A percentile compares a stretch with the other conserved stretches of the same genome.
These are phyloP conservation scores for Chydorus sphaericus DNA, from an alignment of 2,888 invertebrate genomes.

Conservation along the genomic window DNA sequence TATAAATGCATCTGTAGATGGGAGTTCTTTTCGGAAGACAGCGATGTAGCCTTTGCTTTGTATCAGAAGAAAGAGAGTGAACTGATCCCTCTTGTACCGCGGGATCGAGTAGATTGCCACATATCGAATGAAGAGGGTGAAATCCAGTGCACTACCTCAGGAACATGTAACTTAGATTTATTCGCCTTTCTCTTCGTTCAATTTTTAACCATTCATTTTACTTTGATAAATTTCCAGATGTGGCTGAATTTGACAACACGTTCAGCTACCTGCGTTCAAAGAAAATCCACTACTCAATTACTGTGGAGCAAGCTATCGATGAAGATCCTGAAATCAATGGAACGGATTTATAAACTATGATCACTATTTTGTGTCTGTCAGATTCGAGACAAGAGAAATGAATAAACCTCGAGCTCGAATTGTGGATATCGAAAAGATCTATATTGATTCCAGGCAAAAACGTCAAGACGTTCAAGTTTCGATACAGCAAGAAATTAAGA, in stretches of 20 bases:
- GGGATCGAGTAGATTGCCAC: conserved; percentile 58
- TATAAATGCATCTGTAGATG: conserved; percentile 59
- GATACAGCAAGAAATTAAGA: no score
- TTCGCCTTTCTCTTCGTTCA: no score
- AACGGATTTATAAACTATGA: background rate
- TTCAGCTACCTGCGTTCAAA: conserved; percentile 14
- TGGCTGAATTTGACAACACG: conserved; percentile 15
- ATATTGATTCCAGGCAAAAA: no score
- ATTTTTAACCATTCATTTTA: background rate
- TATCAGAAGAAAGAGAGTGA: conserved; percentile 43
- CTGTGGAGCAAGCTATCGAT: background rate
- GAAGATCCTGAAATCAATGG: no score
- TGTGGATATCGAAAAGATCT: no score
- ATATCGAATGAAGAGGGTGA: conserved; percentile 66
- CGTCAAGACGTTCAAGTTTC: no score
- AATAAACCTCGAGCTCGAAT: no score
- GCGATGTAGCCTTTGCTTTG: conserved; percentile 81
- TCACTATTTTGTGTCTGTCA: no score
- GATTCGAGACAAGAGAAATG: no score
- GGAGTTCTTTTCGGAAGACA: conserved; percentile 72
- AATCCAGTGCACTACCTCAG: conserved; percentile 55
- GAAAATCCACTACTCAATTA: conserved; percentile 11
- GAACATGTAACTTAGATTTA: conserved; percentile 48
- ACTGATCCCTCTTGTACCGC: conserved; percentile 42
- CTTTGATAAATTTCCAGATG: no score